Percentiles rank a stretch among this genome's conserved stretches.
These are phyloP conservation scores for Coenobita brevimanus DNA, from an alignment of 1,140 invertebrate species.

Conservation along the genomic window DNA sequence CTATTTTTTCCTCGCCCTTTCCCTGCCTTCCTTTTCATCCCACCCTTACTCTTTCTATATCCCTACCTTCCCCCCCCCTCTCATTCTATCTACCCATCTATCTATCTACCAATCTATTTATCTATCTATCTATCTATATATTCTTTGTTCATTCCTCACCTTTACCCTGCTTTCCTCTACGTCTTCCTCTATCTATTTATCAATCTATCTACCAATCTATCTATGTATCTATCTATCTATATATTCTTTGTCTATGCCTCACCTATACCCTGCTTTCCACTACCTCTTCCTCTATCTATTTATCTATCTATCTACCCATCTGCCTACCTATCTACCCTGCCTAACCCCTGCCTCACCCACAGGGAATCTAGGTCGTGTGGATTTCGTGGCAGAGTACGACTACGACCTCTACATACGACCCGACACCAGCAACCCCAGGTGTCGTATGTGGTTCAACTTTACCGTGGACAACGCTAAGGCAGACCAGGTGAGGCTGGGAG, in stretches of 20 bases:
- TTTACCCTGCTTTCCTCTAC: no score
- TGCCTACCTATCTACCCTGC: no score
- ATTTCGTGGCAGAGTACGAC: slow-evolving; percentile 94
- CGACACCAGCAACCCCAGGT: slow-evolving; percentile 94
- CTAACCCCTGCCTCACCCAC: background rate
- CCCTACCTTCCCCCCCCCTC: background rate
- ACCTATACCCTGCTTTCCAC: background rate
- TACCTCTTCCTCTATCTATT: background rate
- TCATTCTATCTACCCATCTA: no score
- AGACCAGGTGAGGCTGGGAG: slow-evolving; percentile 86
- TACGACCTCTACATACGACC: slow-evolving; percentile 97
- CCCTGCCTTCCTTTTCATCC: background rate
- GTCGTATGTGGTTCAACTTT: slow-evolving; percentile 98
- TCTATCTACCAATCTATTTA: no score
- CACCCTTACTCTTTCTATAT: no score
- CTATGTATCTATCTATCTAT: no score
- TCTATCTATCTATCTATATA: no score
- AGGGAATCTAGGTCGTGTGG: slow-evolving; percentile 96
- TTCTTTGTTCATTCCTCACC: no score
- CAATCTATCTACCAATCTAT: no score
- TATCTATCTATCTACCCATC: no score
- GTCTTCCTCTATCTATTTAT: no score
- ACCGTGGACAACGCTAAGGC: slow-evolving; percentile 96
- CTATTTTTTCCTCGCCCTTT: background rate
- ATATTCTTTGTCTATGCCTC: background rate